Evolutionary conservation across 2,888 invertebrate genomes (phyloP), one percentile per base, ranked within the genome.

Genomic region (Pammene aurita): DNA sequence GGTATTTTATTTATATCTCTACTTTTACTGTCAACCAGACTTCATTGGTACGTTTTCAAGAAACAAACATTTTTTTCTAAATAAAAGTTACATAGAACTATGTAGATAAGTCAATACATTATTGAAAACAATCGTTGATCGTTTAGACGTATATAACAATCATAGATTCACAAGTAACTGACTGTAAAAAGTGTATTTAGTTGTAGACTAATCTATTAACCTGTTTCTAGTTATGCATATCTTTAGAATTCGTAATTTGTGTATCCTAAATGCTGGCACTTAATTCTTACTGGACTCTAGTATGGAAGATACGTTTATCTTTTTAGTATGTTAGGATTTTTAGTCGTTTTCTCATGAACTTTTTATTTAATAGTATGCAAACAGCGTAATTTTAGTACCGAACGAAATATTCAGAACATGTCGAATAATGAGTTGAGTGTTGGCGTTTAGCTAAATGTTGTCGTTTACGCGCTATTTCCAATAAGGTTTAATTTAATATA

Each of bases 111-210:
- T n/a, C 13, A 16, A 46, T n/a, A 35, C 14, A 44, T 57, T 78
- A 82, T 79, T 76, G 75, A 71, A 76, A 78, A 80, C 72, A 74
- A 75, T 80, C 76, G 74, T 69, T 82, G 80, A 82, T 80, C 80
- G 67, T 83, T 82, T 85, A 86, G 80, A 77, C 88, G 87, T 87
- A 87, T 86, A 26, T 26, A 26, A 26, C 26, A 79, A 80, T 85
- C 78, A 86, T 90, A 90, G 77, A 85, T 86, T 89, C 82, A 90
- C 90, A 87, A 88, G 87, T 78, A 87, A 89, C 83, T 85, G 83
- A 84, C 88, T 92, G 91, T 92, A 92, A 87, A 92, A 92, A 92
- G 88, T 91, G 88, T 92, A 92, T 90, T 91, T 92, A 92, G 90
- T 86, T 87, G 88, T 92, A 92, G 92, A 87, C 83, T 79, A 78